phyloP scores from a whole-genome alignment of 2,113 vertebrate species.

The Alaudala cheleensis region DNA sequence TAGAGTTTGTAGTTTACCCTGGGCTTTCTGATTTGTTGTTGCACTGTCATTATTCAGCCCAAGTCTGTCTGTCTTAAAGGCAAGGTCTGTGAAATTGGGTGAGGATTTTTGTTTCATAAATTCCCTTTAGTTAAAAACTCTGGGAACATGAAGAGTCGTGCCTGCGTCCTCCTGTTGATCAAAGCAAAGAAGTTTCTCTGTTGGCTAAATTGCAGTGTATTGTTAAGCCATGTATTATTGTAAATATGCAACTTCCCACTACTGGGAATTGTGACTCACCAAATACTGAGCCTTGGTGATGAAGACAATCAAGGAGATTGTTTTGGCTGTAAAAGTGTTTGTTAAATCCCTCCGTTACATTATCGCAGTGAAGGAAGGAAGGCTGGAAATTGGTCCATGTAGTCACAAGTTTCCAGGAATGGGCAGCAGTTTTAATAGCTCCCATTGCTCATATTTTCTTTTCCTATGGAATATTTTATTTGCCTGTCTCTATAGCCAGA shows the following conservation, averaged over 20 bases:
- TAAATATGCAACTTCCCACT: constrained; percentile 18
- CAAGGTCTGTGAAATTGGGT: not conserved
- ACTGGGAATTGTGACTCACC: constrained; percentile 44
- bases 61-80: not conserved
- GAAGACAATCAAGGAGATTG: not conserved
- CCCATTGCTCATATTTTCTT: constrained; percentile 39
- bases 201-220: not conserved
- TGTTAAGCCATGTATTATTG: not conserved
- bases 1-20: not conserved
- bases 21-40: not conserved
- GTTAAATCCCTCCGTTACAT: not conserved
- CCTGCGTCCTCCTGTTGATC: constrained; percentile 15
- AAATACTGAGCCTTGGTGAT: not conserved
- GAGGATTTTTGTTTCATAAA: not conserved
- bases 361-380: constrained; percentile 36
- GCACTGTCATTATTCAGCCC: not conserved
- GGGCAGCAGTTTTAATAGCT: not conserved
- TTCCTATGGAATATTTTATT: constrained; percentile 35
- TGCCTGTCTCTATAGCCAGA: not conserved
- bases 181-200: not conserved
- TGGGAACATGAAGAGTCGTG: not conserved
- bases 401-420: constrained; percentile 46
- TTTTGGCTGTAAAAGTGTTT: not conserved
- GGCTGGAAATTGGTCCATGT: constrained; percentile 1
- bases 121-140: not conserved